Conservation (phyloP, 64 coral and sea anemone species). For the Porites australiensis region DNA sequence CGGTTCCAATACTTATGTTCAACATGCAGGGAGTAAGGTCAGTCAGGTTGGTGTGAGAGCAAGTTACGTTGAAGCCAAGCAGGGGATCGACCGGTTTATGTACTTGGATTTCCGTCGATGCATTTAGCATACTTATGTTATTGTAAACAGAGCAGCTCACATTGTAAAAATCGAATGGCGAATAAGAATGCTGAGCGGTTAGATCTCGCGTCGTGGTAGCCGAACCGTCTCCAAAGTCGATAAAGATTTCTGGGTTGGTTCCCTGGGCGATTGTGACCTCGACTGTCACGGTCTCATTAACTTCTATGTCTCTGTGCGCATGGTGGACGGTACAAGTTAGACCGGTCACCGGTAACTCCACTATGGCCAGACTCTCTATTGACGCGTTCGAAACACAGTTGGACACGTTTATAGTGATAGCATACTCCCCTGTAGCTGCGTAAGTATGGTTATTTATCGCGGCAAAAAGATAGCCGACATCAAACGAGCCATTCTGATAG, state of each 20-base stretch:
- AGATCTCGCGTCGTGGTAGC: not conserved
- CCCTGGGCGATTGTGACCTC: conserved; percentile 49
- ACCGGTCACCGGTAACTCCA: conserved; percentile 63
- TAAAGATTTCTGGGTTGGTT: conserved; percentile 57
- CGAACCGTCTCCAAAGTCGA: conserved; percentile 78
- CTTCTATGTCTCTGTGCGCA: conserved; percentile 85
- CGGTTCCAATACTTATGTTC: conserved; percentile 79
- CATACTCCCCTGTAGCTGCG: conserved; percentile 66
- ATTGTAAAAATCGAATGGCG: conserved; percentile 57
- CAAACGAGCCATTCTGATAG: conserved; percentile 75
- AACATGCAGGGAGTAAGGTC: conserved; percentile 69
- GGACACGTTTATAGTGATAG: conserved; percentile 68
- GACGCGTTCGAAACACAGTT: conserved; percentile 66
- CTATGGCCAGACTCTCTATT: conserved; percentile 37
- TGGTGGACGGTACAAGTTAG: conserved; percentile 69
- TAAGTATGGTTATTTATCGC: conserved; percentile 74
- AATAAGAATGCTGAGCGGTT: conserved; percentile 50
- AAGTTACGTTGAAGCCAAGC: conserved; percentile 60
- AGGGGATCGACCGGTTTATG: conserved; percentile 87
- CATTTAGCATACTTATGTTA: conserved; percentile 78
- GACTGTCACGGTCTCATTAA: conserved; percentile 83
- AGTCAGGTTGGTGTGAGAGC: conserved; percentile 75
- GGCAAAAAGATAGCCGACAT: conserved; percentile 63
- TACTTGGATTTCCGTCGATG: conserved; percentile 70
- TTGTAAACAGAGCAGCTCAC: conserved; percentile 75